Evolutionary conservation across 2,113 vertebrate genomes (phyloP), one percentile per base, ranked within the genome.

Genomic region (Malaclemys terrapin): DNA sequence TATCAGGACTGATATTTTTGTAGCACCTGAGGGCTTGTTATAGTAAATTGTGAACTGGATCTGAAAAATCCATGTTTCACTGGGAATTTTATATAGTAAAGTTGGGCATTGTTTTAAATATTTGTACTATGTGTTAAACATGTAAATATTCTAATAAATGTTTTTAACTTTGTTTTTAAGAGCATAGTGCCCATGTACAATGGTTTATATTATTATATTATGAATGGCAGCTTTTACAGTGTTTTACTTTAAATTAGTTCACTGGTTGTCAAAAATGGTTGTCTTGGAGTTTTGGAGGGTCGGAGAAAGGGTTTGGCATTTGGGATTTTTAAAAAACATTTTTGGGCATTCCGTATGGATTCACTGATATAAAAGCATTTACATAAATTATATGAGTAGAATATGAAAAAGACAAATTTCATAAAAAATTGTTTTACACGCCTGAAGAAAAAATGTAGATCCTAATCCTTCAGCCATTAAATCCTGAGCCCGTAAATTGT

Each of bases 41-140:
- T 86, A 85, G 80, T 91, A 94, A 93, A 93, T 90, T 93, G 57
- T 90, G 81, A 94, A 90, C 59, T 62, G 79, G 53, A 27, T 93
- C 57, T 25, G 57, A 54, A 96, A 92, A 93, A 94, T 90, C 56
- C 3, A 0, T 93, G 79, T 84, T 92, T 92, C 89, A 91, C 82
- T 90, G 38, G n/a, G 76, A 89, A 14, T 84, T 87, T 96, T 86
- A 87, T 89, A 92, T 75, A 95, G 62, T 52, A 53, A 65, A 78
- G 20, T 27, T 25, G 59, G 95, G 54, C 85, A 87, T 1, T 45
- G 86, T 91, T 89, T 92, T 81, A 47, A 52, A 8, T 81, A 38
- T 93, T 90, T 94, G 29, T 89, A 29, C 38, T 88, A 24, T 0
- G 6, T 85, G 49, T 72, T 84, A 59, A 89, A 92, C 53, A 17